These are phyloP conservation scores for Bibio marci DNA, from an alignment of 2,888 invertebrate species.

Conservation along the genomic window DNA sequence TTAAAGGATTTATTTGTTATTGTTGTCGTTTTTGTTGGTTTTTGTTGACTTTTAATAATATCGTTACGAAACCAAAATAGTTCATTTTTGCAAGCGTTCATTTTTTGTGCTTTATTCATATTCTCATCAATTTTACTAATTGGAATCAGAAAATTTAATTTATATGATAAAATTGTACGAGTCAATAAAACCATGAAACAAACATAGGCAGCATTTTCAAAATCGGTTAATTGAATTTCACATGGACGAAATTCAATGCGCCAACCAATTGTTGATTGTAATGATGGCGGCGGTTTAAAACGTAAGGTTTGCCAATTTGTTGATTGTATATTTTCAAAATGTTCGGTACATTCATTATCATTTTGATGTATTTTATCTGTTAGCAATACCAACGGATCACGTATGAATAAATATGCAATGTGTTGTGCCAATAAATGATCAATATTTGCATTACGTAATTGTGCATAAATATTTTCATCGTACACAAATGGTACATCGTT, in stretches of 20 bases:
- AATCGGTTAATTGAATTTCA: constrained; percentile 95
- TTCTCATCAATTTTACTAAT: constrained; percentile 97
- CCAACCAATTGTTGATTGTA: constrained; percentile 90
- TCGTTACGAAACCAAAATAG: constrained; percentile 91
- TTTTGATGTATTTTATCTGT: constrained; percentile 92
- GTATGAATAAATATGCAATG: constrained; percentile 93
- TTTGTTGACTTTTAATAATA: constrained; percentile 31
- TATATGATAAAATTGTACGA: constrained; percentile 88
- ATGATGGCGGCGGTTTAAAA: constrained; percentile 97
- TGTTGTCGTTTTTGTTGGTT: constrained; percentile 2
- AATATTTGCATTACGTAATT: constrained; percentile 72
- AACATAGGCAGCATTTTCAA: constrained; percentile 97
- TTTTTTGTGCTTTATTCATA: constrained; percentile 86
- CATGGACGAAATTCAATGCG: constrained; percentile 98
- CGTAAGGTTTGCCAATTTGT: constrained; percentile 99
- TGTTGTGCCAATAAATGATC: constrained; percentile 89
- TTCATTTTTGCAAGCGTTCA: constrained; percentile 65
- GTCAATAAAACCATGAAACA: constrained; percentile 95
- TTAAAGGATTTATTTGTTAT: no score
- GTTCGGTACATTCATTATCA: constrained; percentile 86
- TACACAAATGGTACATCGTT: constrained; percentile 87
- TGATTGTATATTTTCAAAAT: constrained; percentile 99
- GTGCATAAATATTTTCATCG: constrained; percentile 65
- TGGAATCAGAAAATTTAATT: constrained; percentile 89
- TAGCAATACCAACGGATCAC: constrained; percentile 79